These are phyloP conservation scores for Eleutherodactylus coqui DNA, from an alignment of 2,797 vertebrate species.

Conservation along the genomic window DNA sequence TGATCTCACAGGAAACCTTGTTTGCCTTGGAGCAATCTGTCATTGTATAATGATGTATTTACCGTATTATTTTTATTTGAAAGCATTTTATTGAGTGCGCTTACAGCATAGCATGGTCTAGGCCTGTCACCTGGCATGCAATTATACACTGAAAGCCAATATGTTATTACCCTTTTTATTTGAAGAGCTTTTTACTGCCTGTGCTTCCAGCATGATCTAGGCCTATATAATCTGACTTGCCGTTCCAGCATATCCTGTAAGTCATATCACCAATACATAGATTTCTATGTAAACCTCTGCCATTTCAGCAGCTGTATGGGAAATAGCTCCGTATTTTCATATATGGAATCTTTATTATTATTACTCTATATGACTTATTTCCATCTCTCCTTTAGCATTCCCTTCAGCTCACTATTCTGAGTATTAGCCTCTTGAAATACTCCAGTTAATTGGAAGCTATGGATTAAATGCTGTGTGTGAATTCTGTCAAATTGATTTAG, in stretches of 20 bases:
- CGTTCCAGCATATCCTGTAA: neutral
- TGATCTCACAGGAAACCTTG: neutral
- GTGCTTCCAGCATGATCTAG: slow-evolving; percentile 2
- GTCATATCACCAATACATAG: neutral
- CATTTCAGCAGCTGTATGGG: neutral
- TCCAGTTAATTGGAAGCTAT: slow-evolving; percentile 5
- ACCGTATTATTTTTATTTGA: slow-evolving; percentile 26
- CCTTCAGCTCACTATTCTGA: neutral
- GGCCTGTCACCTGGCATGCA: slow-evolving; percentile 21
- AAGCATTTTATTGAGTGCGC: slow-evolving; percentile 23
- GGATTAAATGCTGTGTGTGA: slow-evolving; percentile 8
- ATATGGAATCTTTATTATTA: neutral
- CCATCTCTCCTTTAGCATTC: neutral
- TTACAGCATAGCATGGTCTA: neutral
- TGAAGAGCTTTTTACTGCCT: neutral
- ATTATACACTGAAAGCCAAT: neutral
- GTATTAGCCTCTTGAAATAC: neutral
- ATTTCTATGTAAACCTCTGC: neutral
- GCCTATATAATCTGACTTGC: neutral
- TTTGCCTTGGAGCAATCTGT: slow-evolving; percentile 3
- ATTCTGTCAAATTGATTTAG: slow-evolving; percentile 23
- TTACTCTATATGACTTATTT: neutral
- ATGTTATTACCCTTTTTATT: slow-evolving; percentile 1
- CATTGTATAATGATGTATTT: slow-evolving; percentile 20
- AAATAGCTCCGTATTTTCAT: neutral